Percentiles rank a stretch among this genome's conserved stretches.
Evolutionary conservation across 2,888 invertebrate genomes (phyloP).

Genomic region (Euplagia quadripunctaria): DNA sequence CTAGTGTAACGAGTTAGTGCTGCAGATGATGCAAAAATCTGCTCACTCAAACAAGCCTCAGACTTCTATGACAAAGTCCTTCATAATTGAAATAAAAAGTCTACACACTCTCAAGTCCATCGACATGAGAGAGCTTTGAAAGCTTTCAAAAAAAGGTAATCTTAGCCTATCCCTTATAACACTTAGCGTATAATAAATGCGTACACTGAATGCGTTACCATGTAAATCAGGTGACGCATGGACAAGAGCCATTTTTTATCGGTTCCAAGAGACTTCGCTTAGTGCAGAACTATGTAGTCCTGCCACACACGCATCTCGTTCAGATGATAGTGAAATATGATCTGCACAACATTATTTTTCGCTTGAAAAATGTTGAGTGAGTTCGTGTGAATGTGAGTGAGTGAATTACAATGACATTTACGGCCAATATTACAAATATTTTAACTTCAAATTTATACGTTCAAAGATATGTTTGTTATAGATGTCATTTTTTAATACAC

Average conservation of each 20-base stretch:
- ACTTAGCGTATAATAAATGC: constrained; percentile 40
- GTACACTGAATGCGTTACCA: constrained; percentile 37
- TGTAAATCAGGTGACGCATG: constrained; percentile 47
- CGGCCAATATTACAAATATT: no score
- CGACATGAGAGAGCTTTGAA: constrained; percentile 20
- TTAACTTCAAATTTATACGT: no score
- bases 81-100: background rate
- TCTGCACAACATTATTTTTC: constrained; percentile 51
- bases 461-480: no score
- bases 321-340: constrained; percentile 62
- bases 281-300: constrained; percentile 61
- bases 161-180: constrained; percentile 19
- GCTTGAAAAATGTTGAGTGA: constrained; percentile 39
- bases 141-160: constrained; percentile 30
- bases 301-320: constrained; percentile 56
- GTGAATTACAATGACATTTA: no score
- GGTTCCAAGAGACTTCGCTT: constrained; percentile 44
- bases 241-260: constrained; percentile 56
- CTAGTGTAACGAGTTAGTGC: no score
- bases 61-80: background rate
- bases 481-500: no score
- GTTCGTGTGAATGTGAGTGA: background rate
- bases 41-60: no score
- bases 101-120: background rate
- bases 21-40: no score